phyloP scores from a whole-genome alignment of 64 coral and sea anemone genomes.

The Pachyseris speciosa region DNA sequence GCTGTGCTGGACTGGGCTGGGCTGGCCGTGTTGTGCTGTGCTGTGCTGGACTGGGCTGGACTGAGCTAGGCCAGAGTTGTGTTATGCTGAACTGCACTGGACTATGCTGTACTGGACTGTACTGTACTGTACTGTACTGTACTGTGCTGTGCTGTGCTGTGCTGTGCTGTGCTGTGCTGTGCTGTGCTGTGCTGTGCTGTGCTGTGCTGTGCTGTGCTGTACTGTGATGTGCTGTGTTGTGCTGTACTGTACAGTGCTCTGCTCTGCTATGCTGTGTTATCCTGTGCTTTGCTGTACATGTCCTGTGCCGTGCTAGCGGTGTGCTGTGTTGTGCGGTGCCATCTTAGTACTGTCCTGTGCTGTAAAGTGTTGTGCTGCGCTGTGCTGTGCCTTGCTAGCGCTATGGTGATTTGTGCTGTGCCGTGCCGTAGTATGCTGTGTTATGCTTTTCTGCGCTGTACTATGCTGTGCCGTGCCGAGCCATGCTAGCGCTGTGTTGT shows the following conservation, averaged over 20 bases:
- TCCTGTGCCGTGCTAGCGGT: background rate
- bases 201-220: too few species aligned
- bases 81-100: too few species aligned
- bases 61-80: background rate
- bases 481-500: conserved; percentile 40
- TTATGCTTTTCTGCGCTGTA: too few species aligned
- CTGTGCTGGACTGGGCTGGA: conserved; percentile 42
- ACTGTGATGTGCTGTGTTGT: too few species aligned
- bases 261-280: background rate
- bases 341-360: background rate
- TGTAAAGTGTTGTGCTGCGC: background rate
- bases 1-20: conserved; percentile 3
- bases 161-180: conserved; percentile 14
- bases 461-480: background rate
- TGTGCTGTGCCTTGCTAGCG: background rate
- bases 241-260: conserved; percentile 27
- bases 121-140: conserved; percentile 36
- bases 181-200: background rate
- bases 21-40: background rate
- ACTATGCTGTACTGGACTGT: conserved; percentile 30
- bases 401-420: background rate
- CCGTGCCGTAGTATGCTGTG: conserved; percentile 3
- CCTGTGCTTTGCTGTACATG: background rate
- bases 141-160: conserved; percentile 34
- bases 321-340: conserved; percentile 16